A percentile compares a stretch with the other conserved stretches of the same genome.
These are phyloP conservation scores for Epinephelus fuscoguttatus DNA, from an alignment of 2,113 vertebrate genomes.

Conservation along the genomic window DNA sequence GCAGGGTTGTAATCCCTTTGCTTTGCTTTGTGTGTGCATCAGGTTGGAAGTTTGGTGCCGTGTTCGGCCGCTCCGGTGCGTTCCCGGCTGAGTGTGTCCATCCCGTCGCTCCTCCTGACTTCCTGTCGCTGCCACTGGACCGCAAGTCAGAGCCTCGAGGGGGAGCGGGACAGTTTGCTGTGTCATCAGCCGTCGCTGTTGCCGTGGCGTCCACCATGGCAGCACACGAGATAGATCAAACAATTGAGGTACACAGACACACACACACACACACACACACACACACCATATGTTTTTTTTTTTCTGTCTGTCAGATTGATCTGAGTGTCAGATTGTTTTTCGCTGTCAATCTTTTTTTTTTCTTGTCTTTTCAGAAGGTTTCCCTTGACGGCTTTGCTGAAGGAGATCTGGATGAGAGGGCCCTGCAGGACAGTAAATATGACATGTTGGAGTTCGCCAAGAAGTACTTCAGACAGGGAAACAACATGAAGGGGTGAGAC, in stretches of 20 bases:
- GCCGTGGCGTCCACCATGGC: slow-evolving; percentile 90
- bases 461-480: slow-evolving; percentile 90
- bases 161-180: slow-evolving; percentile 88
- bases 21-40: slow-evolving; percentile 10
- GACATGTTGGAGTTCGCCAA: slow-evolving; percentile 93
- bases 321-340: slow-evolving; percentile 2
- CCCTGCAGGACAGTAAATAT: slow-evolving; percentile 77
- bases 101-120: slow-evolving; percentile 91
- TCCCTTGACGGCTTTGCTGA: slow-evolving; percentile 66
- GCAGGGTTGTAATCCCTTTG: neutral
- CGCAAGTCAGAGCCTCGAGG: slow-evolving; percentile 87
- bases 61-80: slow-evolving; percentile 89
- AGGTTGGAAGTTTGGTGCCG: slow-evolving; percentile 97
- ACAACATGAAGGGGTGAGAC: slow-evolving; percentile 84
- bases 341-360: slow-evolving; percentile 65
- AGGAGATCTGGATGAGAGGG: slow-evolving; percentile 58
- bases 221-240: slow-evolving; percentile 91
- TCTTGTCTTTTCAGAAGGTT: slow-evolving; percentile 73
- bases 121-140: slow-evolving; percentile 88
- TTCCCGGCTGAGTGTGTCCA: slow-evolving; percentile 92
- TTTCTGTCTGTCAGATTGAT: neutral
- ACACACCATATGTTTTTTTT: neutral
- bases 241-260: slow-evolving; percentile 84
- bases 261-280: slow-evolving; percentile 7
- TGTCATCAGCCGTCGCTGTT: slow-evolving; percentile 86